Percentiles rank a stretch among this genome's conserved stretches.
phyloP scores from a whole-genome alignment of 1,140 invertebrate genomes.

The Heterodera carotae region DNA sequence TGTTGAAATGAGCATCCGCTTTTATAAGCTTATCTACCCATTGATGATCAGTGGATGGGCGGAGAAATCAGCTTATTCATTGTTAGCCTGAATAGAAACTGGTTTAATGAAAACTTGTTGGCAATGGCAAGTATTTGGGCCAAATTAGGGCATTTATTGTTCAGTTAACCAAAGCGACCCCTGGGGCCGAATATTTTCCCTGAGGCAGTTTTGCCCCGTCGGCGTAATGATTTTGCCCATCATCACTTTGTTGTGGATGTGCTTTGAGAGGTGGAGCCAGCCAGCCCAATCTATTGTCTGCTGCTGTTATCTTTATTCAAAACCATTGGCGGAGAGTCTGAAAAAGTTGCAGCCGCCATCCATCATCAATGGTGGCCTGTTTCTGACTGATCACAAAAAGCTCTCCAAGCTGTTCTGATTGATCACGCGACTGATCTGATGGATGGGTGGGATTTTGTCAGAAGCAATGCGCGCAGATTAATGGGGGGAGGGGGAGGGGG shows the following conservation, averaged over 20 bases:
- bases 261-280: too few relatives aligned
- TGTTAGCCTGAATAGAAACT: neutral
- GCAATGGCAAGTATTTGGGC: neutral
- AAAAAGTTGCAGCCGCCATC: neutral
- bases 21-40: neutral
- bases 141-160: neutral
- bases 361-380: neutral
- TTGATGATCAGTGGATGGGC: neutral
- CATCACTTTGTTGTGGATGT: neutral
- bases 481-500: too few relatives aligned
- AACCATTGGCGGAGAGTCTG: neutral
- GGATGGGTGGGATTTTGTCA: too few relatives aligned
- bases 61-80: neutral
- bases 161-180: neutral
- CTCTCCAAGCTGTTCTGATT: neutral
- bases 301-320: neutral
- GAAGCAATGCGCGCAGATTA: neutral
- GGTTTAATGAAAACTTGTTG: neutral
- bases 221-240: neutral
- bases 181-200: neutral
- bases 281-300: neutral
- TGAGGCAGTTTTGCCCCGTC: neutral
- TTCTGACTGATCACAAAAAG: neutral
- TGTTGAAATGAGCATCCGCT: neutral
- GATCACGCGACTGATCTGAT: neutral